Evolutionary conservation across 2,113 vertebrate genomes (phyloP).

Genomic region (Hypanus sabinus): DNA sequence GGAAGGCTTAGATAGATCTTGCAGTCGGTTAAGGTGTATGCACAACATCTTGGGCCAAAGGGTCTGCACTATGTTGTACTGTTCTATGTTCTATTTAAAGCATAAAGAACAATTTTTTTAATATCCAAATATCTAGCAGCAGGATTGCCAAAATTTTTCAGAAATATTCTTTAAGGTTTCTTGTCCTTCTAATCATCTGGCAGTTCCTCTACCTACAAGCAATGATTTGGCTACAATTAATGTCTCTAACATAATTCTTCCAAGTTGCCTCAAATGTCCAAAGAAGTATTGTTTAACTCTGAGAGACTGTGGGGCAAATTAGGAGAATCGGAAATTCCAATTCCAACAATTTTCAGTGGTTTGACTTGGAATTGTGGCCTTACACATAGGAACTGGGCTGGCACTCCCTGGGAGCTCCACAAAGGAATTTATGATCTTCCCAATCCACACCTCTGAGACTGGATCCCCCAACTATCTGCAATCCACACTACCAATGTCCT

Average conservation of each 20-base stretch:
- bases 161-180: not conserved
- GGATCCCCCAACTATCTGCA: not conserved
- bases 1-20: no score
- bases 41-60: no score
- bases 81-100: not conserved
- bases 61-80: no score
- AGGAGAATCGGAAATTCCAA: not conserved
- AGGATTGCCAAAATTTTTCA: not conserved
- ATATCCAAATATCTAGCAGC: no score
- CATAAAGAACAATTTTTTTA: not conserved
- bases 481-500: not conserved
- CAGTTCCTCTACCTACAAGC: not conserved
- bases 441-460: no score
- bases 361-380: not conserved
- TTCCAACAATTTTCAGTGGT: not conserved
- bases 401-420: not conserved
- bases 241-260: not conserved
- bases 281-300: not conserved
- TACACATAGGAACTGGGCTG: not conserved
- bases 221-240: not conserved
- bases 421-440: no score
- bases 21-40: no score
- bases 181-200: not conserved
- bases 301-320: not conserved
- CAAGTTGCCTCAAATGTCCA: no score